phyloP scores from a whole-genome alignment of 2,113 vertebrate genomes.

The Pangasianodon gigas region DNA sequence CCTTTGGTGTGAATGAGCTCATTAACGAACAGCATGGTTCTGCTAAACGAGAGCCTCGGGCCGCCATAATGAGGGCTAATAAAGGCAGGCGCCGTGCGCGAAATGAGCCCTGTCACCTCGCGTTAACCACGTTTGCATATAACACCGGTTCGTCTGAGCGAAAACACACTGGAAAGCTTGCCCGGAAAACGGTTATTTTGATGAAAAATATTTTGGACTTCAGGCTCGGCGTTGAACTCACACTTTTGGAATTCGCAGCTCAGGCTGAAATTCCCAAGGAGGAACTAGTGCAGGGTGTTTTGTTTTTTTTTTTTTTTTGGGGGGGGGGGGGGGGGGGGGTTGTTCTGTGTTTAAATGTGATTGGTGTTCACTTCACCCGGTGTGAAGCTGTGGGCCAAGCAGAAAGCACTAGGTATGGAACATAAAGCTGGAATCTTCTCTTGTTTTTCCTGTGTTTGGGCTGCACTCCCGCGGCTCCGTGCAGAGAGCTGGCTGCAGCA shows the following conservation, averaged over 20 bases:
- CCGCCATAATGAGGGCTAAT: slow-evolving; percentile 59
- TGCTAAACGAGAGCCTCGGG: slow-evolving; percentile 57
- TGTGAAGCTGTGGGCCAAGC: slow-evolving; percentile 38
- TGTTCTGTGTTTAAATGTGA: slow-evolving; percentile 25
- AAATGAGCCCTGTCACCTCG: slow-evolving; percentile 69
- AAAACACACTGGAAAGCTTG: slow-evolving; percentile 59
- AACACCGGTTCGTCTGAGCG: slow-evolving; percentile 69
- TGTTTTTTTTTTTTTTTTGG: background rate
- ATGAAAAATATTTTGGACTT: slow-evolving; percentile 60
- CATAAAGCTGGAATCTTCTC: slow-evolving; percentile 46
- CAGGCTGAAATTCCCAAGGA: slow-evolving; percentile 37
- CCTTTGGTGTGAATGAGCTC: slow-evolving; percentile 70
- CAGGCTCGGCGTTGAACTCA: slow-evolving; percentile 49
- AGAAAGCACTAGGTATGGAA: slow-evolving; percentile 43
- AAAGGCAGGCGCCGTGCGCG: slow-evolving; percentile 65
- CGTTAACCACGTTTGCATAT: slow-evolving; percentile 53
- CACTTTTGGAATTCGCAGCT: slow-evolving; percentile 54
- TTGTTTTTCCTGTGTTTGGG: slow-evolving; percentile 61
- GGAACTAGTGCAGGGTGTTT: slow-evolving; percentile 3
- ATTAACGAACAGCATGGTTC: slow-evolving; percentile 61
- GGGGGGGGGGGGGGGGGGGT: background rate
- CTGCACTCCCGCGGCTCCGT: slow-evolving; percentile 41
- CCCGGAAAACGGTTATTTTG: slow-evolving; percentile 63
- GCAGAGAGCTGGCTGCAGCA: slow-evolving; percentile 27
- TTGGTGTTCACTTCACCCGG: slow-evolving; percentile 25